phyloP scores from a whole-genome alignment of 2,888 invertebrate species.

The Philhelius pedissequus region DNA sequence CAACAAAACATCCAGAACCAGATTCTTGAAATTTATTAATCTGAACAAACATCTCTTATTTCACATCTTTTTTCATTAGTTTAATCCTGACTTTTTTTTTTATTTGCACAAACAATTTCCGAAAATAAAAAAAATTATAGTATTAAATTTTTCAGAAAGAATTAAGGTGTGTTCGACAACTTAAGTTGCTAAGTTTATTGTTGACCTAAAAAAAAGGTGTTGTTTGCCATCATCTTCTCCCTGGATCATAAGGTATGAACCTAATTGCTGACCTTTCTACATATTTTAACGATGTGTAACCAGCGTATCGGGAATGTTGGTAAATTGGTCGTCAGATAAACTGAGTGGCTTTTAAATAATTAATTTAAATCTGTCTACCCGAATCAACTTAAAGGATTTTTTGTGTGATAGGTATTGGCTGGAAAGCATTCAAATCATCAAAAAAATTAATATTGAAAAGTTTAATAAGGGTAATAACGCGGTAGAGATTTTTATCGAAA shows the following conservation, averaged over 20 bases:
- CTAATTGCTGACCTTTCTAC: background rate
- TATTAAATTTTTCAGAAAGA: no score
- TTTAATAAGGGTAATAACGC: no score
- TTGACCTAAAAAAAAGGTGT: conserved; percentile 10
- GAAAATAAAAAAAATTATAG: background rate
- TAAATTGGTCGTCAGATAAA: background rate
- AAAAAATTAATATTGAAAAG: no score
- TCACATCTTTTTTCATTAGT: background rate
- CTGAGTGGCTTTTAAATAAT: no score
- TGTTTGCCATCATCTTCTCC: background rate
- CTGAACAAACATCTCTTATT: conserved; percentile 18
- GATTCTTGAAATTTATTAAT: conserved; percentile 3
- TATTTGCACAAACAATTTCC: background rate
- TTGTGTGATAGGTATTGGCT: no score
- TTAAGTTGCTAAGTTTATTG: background rate
- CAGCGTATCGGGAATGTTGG: background rate
- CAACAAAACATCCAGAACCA: background rate
- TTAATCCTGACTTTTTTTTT: background rate
- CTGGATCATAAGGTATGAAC: background rate
- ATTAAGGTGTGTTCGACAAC: conserved; percentile 19
- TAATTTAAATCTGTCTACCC: no score
- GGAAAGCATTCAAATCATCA: no score
- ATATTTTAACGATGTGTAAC: background rate
- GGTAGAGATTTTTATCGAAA: no score
- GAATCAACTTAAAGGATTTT: no score